phyloP scores from a whole-genome alignment of 2,113 vertebrate genomes.

The Nymphicus hollandicus region DNA sequence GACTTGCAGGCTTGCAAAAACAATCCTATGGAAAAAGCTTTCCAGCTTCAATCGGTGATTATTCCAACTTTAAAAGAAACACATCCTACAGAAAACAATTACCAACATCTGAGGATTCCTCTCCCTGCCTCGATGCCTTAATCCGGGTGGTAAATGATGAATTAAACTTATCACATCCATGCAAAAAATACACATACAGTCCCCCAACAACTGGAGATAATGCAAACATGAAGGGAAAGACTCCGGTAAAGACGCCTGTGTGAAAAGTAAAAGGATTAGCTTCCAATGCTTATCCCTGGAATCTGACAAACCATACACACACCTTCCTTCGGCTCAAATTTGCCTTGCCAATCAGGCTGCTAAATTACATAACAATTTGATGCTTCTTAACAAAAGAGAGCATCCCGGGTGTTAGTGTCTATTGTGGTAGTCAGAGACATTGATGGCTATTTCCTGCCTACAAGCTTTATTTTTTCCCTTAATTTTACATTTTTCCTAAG shows the following conservation, averaged over 20 bases:
- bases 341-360: slow-evolving; percentile 15
- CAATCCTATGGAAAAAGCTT: neutral
- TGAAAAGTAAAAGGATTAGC: slow-evolving; percentile 30
- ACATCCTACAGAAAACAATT: slow-evolving; percentile 49
- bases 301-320: slow-evolving; percentile 11
- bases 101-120: slow-evolving; percentile 34
- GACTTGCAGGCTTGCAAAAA: slow-evolving; percentile 1
- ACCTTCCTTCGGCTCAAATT: slow-evolving; percentile 24
- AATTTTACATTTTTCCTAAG: neutral
- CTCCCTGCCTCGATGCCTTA: slow-evolving; percentile 28
- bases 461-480: neutral
- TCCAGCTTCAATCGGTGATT: slow-evolving; percentile 3
- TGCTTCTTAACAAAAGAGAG: slow-evolving; percentile 43
- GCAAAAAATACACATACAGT: slow-evolving; percentile 13
- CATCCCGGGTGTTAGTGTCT: neutral
- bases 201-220: slow-evolving; percentile 14
- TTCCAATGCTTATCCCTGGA: slow-evolving; percentile 31
- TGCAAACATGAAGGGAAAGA: neutral
- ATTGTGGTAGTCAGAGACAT: slow-evolving; percentile 8
- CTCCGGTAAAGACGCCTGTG: neutral
- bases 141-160: slow-evolving; percentile 48
- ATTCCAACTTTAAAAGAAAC: slow-evolving; percentile 52
- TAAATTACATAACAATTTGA: slow-evolving; percentile 52
- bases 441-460: slow-evolving; percentile 8
- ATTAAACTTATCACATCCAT: slow-evolving; percentile 32